Evolutionary conservation across 2,113 vertebrate species (phyloP), one percentile per base, ranked within the genome.

Genomic region (Okapia johnstoni): DNA sequence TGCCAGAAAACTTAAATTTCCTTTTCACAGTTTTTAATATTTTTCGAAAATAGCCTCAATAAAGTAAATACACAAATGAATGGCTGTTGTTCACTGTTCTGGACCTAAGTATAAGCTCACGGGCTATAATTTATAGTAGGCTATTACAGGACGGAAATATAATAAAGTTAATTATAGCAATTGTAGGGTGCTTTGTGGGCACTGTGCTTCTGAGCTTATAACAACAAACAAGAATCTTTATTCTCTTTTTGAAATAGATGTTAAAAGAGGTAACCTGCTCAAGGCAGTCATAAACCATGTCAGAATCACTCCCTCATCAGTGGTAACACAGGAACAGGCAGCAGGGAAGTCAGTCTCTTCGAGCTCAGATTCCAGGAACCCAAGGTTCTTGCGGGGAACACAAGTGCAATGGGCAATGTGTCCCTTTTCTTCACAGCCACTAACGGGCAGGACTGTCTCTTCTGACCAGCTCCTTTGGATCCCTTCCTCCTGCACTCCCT

Each of bases 131-230:
- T 96, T 88, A 61, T 83, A 90, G 9, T 54, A 94, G 21, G 58
- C 84, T 61, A 94, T 88, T 17, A 70, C 3, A 94, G 55, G 52
- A 50, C 23, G 58, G 93, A 94, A 96, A 33, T 58, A 81, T 86
- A 96, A 88, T 60, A 40, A 85, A 84, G 55, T 81, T 93, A 96
- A 95, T 85, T 96, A 90, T 14, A 97, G 88, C 77, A 88, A 87
- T 85, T 89, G 54, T 19, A 46, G 4, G 46, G 60, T 60, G 33
- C 63, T 96, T 95, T 90, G 61, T 90, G 73, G 88, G 40, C 25
- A 25, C 2, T 79, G 55, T 88, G 93, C 81, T 85, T 96, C 76
- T 61, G 58, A 87, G 23, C 54, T 90, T 88, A 25, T 76, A 94
- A 84, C 40, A 90, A 92, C 26, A 90, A 55, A 85, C 15, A 86